Base-by-base conservation (phyloP, 2,797 vertebrate genomes). In the Oreonectes daqikongensis region DNA sequence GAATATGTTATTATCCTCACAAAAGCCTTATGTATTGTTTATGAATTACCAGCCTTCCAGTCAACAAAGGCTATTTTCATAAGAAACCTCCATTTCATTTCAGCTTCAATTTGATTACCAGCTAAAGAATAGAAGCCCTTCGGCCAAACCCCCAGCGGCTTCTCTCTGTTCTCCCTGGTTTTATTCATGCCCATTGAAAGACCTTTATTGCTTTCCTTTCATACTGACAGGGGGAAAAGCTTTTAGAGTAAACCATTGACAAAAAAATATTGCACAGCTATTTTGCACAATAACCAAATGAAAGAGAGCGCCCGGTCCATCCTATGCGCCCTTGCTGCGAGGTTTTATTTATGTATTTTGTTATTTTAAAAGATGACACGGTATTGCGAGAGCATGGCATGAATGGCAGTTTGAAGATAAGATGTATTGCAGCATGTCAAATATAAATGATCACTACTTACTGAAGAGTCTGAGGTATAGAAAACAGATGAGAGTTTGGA, bases 31-130 rank as follows among this genome's bases (percentile, higher is more conserved):
- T 92, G 94, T 96, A 97, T 98, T 98, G 96, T 98, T 97, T 98
- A 96, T 98, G 96, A 97, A 98, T 98, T 96, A 97, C 96, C 94
- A 96, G 95, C 94, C 95, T 95, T 94, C 93, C 94, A 93, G 92
- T 94, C 95, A 97, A 97, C 97, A 98, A 99, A 97, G 94, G 94
- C 92, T 95, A 96, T 97, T 98, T 98, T 97, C 95, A 97, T 96
- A 95, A 96, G 95, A 97, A 98, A 97, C 96, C 95, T 95, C 72
- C 90, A 97, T 99, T 98, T 97, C 95, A 97, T 97, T 98, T 96
- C 95, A 94, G 95, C 95, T 96, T 94, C 95, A 95, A 94, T 97
- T 97, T 97, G 96, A 98, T 99, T 97, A 97, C 94, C 94, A 94
- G 94, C 92, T 90, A 92, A 95, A 96, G 95, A 96, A 96, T 94